Evolutionary conservation across 2,797 vertebrate genomes (phyloP).

Genomic region (Silurus lanzhouensis): DNA sequence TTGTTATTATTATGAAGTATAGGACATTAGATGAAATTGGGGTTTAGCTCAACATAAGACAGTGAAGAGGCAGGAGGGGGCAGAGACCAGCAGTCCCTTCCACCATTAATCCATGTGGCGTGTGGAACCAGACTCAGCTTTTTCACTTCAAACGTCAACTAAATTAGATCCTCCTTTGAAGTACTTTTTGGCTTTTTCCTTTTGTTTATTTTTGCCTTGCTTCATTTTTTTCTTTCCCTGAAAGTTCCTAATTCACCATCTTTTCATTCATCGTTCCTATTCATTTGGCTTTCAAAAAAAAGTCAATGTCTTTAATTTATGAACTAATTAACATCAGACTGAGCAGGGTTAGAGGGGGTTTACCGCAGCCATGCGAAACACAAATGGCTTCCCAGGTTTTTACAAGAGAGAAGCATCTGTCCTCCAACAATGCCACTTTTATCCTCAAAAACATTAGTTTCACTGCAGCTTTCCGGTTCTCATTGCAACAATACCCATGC

Average conservation of each 20-base stretch:
- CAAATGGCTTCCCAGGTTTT: conserved; percentile 53
- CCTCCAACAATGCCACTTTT: conserved; percentile 57
- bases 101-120: conserved; percentile 54
- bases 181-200: conserved; percentile 42
- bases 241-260: conserved; percentile 50
- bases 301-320: conserved; percentile 60
- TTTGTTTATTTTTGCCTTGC: conserved; percentile 53
- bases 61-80: conserved; percentile 29
- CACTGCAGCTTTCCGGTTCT: conserved; percentile 44
- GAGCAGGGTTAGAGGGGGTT: conserved; percentile 50
- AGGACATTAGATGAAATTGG: conserved; percentile 28
- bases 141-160: conserved; percentile 58
- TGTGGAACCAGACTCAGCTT: conserved; percentile 55
- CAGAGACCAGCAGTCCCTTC: conserved; percentile 38
- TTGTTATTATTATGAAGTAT: not conserved
- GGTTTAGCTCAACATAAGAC: conserved; percentile 31
- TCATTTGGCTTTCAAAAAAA: conserved; percentile 54
- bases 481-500: conserved; percentile 46
- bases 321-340: conserved; percentile 62
- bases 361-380: conserved; percentile 58
- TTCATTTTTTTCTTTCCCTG: conserved; percentile 45
- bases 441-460: conserved; percentile 51
- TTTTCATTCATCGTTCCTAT: conserved; percentile 53
- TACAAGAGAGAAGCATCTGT: conserved; percentile 56
- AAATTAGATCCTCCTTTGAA: conserved; percentile 60